Conservation (phyloP, 2,797 vertebrate species). For the Sphenopsis melanotis region DNA sequence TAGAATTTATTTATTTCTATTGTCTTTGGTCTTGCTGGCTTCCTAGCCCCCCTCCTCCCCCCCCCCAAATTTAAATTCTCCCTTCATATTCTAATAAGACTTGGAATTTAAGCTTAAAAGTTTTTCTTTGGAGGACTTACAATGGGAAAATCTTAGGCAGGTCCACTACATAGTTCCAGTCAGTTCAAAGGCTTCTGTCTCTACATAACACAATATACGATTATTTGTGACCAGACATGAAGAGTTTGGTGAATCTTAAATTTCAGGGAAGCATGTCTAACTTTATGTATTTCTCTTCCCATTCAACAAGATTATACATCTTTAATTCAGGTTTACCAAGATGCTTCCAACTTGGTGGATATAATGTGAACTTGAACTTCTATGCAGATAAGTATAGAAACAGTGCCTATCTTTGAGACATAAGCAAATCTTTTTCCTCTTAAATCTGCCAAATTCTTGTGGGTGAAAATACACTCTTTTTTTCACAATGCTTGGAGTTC, state of each 20-base stretch:
- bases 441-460: neutral
- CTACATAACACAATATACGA: rapidly evolving
- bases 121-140: neutral
- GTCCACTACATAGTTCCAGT: neutral
- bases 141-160: neutral
- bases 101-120: neutral
- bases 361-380: neutral
- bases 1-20: neutral
- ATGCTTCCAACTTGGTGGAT: neutral
- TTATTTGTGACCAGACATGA: neutral
- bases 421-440: neutral
- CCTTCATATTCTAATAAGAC: neutral
- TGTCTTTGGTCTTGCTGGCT: neutral
- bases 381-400: neutral
- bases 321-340: neutral
- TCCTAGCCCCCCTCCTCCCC: rapidly evolving
- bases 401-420: neutral
- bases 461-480: neutral
- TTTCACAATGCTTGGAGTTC: neutral
- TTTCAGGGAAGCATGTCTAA: neutral
- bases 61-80: neutral
- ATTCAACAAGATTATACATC: neutral
- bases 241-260: neutral
- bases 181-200: neutral
- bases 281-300: neutral